Evolutionary conservation across 1,140 invertebrate genomes (phyloP).

Genomic region (Batillaria attramentaria): DNA sequence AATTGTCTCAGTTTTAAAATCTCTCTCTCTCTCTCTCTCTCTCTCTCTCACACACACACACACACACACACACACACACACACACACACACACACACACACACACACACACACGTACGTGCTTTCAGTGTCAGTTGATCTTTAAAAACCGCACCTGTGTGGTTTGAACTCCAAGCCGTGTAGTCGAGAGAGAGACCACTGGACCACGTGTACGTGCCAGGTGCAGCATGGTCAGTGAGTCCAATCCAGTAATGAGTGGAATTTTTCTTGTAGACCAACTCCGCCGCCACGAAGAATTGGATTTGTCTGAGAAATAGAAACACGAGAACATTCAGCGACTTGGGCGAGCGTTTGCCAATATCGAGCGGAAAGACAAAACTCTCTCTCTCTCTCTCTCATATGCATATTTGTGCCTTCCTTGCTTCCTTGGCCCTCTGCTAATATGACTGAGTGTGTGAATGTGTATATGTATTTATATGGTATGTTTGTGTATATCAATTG

Average conservation of each 20-base stretch:
- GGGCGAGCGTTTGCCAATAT: too few species aligned
- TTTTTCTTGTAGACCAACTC: constrained; percentile 42
- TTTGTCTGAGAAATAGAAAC: constrained; percentile 49
- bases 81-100: constrained; percentile 14
- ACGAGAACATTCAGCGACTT: too few species aligned
- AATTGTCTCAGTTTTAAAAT: neutral
- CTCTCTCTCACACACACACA: constrained; percentile 15
- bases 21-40: constrained; percentile 6
- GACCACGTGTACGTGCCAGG: constrained; percentile 49
- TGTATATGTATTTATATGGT: too few species aligned
- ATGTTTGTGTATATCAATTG: too few species aligned
- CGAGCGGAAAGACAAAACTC: too few species aligned
- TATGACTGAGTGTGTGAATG: too few species aligned
- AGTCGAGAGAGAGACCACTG: constrained; percentile 26
- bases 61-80: neutral
- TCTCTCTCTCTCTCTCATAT: too few species aligned
- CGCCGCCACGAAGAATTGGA: constrained; percentile 56
- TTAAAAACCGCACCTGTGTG: constrained; percentile 36
- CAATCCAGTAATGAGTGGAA: constrained; percentile 64
- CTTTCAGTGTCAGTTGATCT: too few species aligned
- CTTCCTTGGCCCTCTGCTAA: too few species aligned
- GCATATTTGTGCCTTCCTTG: too few species aligned
- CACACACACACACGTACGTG: neutral
- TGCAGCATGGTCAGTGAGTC: constrained; percentile 42
- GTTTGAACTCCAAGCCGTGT: constrained; percentile 53